Evolutionary conservation across 1,140 invertebrate species (phyloP), one percentile per base, ranked within the genome.

Genomic region (Drosophila nigrodunni): DNA sequence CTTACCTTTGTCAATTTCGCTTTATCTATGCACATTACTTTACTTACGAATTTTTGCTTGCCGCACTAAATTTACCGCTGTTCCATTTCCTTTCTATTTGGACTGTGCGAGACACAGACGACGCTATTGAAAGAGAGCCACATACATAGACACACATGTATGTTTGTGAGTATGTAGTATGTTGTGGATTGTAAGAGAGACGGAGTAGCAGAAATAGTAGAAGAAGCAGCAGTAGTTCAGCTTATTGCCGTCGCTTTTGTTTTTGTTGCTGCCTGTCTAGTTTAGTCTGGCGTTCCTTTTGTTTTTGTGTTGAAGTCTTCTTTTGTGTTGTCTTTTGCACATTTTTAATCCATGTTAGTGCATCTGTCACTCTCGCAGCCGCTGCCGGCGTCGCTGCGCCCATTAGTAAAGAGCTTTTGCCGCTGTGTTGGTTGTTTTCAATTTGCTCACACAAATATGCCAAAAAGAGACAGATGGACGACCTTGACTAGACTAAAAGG

Each of bases 311-410:
- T 35, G 35, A 34, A 66, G 50, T 67, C 70, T 73, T 67, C 70
- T 73, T 74, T 77, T 72, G 55, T 77, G 47, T 46, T 77, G 50
- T 76, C 49, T 66, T 62, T 49, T 77, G 58, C 68, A 77, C 52
- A 68, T 57, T 79, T 77, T 77, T 73, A 79, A 79, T 79, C 69
- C 74, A 73, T 70, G 58, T 67, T 77, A 77, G 62, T 79, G 77
- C 77, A 79, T 79, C 77, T 79, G 77, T 77, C 77, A 77, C 46
- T 52, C 39, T 9, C 37, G 8, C 59, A 54, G 58, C 8, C 34
- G 37, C 52, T 41, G 69, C 41, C 35, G 34, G 15, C 50, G 34
- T 35, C 57, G 13, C 37, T 57, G 59, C 39, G 46, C 15, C 60
- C 47, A 74, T 73, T 73, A 61, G 74, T 35, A 37, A 55, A 61